A percentile compares a stretch with the other conserved stretches of the same genome.
Evolutionary conservation across 2,888 invertebrate genomes (phyloP).

Genomic region (Amphipoea lucens): DNA sequence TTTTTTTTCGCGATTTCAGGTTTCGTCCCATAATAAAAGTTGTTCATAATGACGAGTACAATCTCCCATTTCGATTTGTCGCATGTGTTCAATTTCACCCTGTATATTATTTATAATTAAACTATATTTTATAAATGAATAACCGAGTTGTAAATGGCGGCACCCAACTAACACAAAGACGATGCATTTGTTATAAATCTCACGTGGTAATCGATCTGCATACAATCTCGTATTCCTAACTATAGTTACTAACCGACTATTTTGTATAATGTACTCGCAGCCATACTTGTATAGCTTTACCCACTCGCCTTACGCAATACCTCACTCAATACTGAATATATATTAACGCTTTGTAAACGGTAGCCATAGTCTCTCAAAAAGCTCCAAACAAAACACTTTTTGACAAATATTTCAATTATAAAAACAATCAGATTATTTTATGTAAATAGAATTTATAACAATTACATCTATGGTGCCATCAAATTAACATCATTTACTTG

Average conservation of each 20-base stretch:
- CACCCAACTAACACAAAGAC: conserved; percentile 30
- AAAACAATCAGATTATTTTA: not conserved
- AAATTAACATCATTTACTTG: not conserved
- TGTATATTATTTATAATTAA: not conserved
- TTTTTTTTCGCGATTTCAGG: too few relatives aligned
- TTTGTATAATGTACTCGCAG: conserved; percentile 71
- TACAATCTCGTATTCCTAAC: conserved; percentile 69
- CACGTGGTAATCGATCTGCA: conserved; percentile 62
- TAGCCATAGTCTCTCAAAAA: conserved; percentile 15
- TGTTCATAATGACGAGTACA: too few relatives aligned
- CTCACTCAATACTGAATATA: conserved; percentile 70
- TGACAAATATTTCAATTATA: not conserved
- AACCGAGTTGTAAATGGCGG: not conserved
- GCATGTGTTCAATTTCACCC: too few relatives aligned
- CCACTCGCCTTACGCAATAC: conserved; percentile 77
- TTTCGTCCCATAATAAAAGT: too few relatives aligned
- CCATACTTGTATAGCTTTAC: conserved; percentile 74
- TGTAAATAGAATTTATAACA: not conserved
- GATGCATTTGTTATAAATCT: conserved; percentile 50
- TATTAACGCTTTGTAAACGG: conserved; percentile 35
- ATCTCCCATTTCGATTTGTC: too few relatives aligned
- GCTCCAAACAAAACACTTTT: not conserved
- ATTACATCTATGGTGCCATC: not conserved
- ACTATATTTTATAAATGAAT: not conserved
- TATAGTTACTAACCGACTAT: conserved; percentile 66